phyloP scores from a whole-genome alignment of 2,797 vertebrate genomes.

The Fringilla coelebs region DNA sequence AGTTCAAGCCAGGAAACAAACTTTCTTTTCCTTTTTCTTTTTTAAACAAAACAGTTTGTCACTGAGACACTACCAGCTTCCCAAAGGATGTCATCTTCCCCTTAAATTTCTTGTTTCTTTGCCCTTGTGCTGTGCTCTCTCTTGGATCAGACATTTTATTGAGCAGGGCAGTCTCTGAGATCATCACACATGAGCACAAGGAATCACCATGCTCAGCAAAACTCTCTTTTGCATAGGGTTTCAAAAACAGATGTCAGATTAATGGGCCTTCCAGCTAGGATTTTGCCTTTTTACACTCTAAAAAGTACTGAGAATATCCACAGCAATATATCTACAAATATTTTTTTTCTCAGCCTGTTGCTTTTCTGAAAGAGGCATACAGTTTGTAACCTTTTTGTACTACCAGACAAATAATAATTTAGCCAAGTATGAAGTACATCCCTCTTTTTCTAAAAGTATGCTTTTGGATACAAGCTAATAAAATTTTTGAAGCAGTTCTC shows the following conservation, averaged over 20 bases:
- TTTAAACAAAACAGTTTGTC: neutral
- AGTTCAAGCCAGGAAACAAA: neutral
- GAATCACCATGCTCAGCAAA: neutral
- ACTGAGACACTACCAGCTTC: neutral
- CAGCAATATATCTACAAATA: neutral
- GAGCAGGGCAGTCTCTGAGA: neutral
- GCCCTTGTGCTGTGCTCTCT: neutral
- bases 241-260: neutral
- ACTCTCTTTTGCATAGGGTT: neutral
- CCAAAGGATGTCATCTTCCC: neutral
- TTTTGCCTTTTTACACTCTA: neutral
- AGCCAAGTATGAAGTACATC: neutral
- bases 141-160: accelerated
- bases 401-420: neutral
- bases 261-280: neutral
- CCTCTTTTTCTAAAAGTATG: neutral
- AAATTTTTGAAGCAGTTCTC: neutral
- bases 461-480: neutral
- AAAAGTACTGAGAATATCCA: neutral
- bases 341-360: neutral
- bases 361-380: neutral
- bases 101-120: neutral
- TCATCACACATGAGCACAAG: accelerated
- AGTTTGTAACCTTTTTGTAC: neutral
- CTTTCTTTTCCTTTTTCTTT: neutral